Conservation (phyloP, 2,797 vertebrate species). For the Enteromius afrohamiltoni region DNA sequence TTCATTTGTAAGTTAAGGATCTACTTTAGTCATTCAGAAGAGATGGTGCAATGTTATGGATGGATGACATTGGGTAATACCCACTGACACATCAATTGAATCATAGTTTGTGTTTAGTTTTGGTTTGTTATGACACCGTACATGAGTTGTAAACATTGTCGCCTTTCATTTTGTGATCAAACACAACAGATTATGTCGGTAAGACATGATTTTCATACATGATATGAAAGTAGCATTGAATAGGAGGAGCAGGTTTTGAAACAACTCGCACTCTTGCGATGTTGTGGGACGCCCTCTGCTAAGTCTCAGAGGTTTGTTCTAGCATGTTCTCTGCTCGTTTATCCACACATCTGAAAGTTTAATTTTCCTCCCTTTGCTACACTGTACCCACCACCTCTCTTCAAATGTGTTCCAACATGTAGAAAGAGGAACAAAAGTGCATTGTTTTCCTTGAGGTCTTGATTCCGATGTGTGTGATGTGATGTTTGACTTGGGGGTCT, state of each 20-base stretch:
- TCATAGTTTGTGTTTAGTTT: slow-evolving; percentile 7
- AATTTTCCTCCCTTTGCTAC: slow-evolving; percentile 30
- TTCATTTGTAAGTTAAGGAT: background rate
- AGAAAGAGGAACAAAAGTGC: slow-evolving; percentile 47
- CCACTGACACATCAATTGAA: slow-evolving; percentile 4
- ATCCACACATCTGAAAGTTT: slow-evolving; percentile 50
- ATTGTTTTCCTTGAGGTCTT: slow-evolving; percentile 38
- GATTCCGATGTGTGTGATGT: slow-evolving; percentile 21
- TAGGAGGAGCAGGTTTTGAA: background rate
- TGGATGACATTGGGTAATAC: slow-evolving; percentile 18
- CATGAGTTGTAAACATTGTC: slow-evolving; percentile 30
- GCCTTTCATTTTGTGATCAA: slow-evolving; percentile 25
- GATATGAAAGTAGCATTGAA: slow-evolving; percentile 11
- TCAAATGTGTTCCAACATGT: slow-evolving; percentile 42
- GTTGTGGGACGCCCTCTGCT: background rate
- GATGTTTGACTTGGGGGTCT: slow-evolving; percentile 5
- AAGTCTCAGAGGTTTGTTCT: slow-evolving; percentile 50
- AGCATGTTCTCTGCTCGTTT: slow-evolving; percentile 54
- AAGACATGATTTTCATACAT: slow-evolving; percentile 19
- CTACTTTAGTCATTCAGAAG: background rate
- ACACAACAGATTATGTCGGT: slow-evolving; percentile 15
- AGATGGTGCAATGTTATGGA: background rate
- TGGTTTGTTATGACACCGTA: slow-evolving; percentile 25
- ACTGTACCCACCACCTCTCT: slow-evolving; percentile 41
- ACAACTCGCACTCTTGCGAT: background rate